Evolutionary conservation across 2,113 vertebrate species (phyloP).

Genomic region (Prietella phreatophila): DNA sequence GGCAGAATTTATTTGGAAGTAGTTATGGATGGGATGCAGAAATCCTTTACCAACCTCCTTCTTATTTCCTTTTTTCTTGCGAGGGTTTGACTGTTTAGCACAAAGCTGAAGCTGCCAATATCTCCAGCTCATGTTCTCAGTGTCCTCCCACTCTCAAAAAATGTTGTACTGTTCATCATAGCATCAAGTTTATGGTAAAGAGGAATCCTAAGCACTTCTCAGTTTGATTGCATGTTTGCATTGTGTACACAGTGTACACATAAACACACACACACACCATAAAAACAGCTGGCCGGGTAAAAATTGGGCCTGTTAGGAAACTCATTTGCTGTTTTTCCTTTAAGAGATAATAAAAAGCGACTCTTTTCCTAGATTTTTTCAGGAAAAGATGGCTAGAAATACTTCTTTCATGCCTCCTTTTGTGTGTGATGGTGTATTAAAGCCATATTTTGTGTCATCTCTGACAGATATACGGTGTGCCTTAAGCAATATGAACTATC

Average conservation of each 20-base stretch:
- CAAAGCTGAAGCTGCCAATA: background rate
- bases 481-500: slow-evolving; percentile 81
- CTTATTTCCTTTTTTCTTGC: background rate
- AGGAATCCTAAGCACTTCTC: slow-evolving; percentile 37
- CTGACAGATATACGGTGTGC: slow-evolving; percentile 76
- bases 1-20: background rate
- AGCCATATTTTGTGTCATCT: slow-evolving; percentile 74
- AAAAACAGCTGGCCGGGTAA: background rate
- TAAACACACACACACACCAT: background rate
- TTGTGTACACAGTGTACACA: slow-evolving; percentile 1
- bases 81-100: background rate
- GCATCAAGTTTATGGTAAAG: background rate
- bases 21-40: background rate
- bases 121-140: background rate
- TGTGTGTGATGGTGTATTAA: slow-evolving; percentile 73
- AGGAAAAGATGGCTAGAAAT: slow-evolving; percentile 60
- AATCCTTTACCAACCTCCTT: background rate
- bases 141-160: background rate
- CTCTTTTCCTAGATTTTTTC: slow-evolving; percentile 52
- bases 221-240: slow-evolving; percentile 31
- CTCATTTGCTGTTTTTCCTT: slow-evolving; percentile 42
- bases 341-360: slow-evolving; percentile 54
- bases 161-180: background rate
- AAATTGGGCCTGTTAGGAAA: slow-evolving; percentile 12
- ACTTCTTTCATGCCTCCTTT: slow-evolving; percentile 67